Percentiles rank a stretch among this genome's conserved stretches.
Evolutionary conservation across 2,888 invertebrate genomes (phyloP).

Genomic region (Mycogona germanica): DNA sequence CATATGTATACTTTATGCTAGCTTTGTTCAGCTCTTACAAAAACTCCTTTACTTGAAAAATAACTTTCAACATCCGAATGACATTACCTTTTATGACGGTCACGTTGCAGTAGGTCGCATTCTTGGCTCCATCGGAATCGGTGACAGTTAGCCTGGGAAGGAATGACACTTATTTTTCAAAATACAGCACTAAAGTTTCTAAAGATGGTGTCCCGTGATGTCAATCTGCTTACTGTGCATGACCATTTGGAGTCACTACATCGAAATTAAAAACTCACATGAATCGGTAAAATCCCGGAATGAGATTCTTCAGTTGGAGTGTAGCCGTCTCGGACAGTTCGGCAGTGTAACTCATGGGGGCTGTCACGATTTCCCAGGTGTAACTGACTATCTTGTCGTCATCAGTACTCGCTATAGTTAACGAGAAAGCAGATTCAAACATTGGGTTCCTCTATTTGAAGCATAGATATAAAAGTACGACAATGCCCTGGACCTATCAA

Average conservation of each 20-base stretch:
- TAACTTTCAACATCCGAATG: background rate
- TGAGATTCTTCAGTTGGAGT: constrained; percentile 68
- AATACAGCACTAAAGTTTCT: constrained; percentile 7
- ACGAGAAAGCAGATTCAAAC: background rate
- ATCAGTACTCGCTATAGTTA: constrained; percentile 47
- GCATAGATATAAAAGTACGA: no score
- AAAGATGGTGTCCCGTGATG: no score
- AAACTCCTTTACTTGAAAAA: no score
- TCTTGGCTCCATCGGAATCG: constrained; percentile 76
- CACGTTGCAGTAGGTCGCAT: constrained; percentile 74
- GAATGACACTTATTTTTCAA: constrained; percentile 7
- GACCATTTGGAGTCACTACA: no score
- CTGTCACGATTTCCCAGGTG: constrained; percentile 85
- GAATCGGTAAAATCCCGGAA: constrained; percentile 50
- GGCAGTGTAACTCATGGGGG: constrained; percentile 59
- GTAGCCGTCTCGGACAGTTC: constrained; percentile 71
- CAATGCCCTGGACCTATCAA: no score
- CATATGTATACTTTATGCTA: no score
- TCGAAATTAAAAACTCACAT: constrained; percentile 28
- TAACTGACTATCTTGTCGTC: constrained; percentile 76
- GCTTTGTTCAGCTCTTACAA: no score
- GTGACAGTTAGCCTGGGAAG: constrained; percentile 61
- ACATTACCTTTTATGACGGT: constrained; percentile 58
- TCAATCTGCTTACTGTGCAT: constrained; percentile 56
- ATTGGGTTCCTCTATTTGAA: background rate